Conservation (phyloP, 30 jellyfish, hydroid and myxozoan species). For the Hydractinia echinata region DNA sequence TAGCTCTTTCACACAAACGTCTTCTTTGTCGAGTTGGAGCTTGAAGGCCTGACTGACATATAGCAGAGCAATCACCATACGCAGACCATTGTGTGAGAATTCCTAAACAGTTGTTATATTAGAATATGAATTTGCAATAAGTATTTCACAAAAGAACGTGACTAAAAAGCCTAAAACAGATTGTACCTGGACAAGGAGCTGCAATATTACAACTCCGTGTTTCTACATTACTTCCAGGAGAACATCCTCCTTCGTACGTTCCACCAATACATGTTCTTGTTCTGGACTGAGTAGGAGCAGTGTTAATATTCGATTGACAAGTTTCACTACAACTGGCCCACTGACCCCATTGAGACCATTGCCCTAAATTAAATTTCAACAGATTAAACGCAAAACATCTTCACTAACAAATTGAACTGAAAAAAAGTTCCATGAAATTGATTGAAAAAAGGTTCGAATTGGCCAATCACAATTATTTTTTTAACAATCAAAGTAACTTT, state of each 20-base stretch:
- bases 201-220: neutral
- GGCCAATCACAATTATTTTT: no score
- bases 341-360: neutral
- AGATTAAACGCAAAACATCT: neutral
- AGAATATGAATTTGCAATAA: no score
- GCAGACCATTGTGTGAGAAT: conserved; percentile 14
- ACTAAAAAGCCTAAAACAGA: neutral
- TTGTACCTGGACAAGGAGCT: conserved; percentile 1
- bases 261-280: neutral
- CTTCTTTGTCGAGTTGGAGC: conserved; percentile 13
- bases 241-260: neutral
- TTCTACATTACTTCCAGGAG: neutral
- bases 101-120: neutral
- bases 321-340: conserved; percentile 2
- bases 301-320: neutral
- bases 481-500: no score
- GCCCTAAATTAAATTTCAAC: neutral
- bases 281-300: neutral
- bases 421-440: no score
- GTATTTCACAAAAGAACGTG: no score
- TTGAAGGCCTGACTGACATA: neutral
- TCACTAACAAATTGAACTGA: no score
- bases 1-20: conserved; percentile 8
- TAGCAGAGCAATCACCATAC: conserved; percentile 21
- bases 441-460: no score